phyloP scores from a whole-genome alignment of 64 coral and sea anemone species.

The Astreopora myriophthalma region DNA sequence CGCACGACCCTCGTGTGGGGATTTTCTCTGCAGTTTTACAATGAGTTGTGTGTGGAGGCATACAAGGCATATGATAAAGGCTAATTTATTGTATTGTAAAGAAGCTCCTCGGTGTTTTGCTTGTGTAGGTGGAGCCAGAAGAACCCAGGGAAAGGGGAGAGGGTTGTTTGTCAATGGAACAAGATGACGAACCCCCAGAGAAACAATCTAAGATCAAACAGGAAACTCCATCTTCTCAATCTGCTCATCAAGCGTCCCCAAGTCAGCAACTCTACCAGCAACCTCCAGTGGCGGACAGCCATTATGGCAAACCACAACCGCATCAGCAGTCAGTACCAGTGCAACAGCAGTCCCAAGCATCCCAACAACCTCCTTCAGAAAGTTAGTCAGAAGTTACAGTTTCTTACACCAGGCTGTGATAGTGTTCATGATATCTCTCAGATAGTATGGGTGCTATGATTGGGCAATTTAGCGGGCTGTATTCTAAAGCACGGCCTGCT shows the following conservation, averaged over 20 bases:
- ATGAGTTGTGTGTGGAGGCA: no score
- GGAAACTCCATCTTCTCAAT: constrained; percentile 10
- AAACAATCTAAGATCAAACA: constrained; percentile 62
- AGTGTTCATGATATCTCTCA: no score
- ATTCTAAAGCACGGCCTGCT: no score
- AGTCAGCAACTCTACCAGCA: background rate
- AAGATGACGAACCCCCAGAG: constrained; percentile 65
- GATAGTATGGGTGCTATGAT: no score
- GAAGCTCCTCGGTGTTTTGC: background rate
- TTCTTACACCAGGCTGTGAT: background rate
- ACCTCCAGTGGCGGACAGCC: background rate
- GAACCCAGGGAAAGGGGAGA: constrained; percentile 65
- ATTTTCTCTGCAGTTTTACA: no score
- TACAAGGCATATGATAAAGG: no score
- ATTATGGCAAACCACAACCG: background rate
- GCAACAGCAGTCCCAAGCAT: constrained; percentile 11
- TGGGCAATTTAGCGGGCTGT: no score
- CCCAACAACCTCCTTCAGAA: constrained; percentile 37
- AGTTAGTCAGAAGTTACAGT: background rate
- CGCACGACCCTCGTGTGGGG: no score
- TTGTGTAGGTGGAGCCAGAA: constrained; percentile 79
- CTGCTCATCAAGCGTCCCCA: background rate
- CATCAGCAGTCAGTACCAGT: background rate
- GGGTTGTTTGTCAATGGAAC: constrained; percentile 72
- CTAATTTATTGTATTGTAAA: background rate